phyloP scores from a whole-genome alignment of 2,113 vertebrate genomes.

The Sebastes schlegelii region DNA sequence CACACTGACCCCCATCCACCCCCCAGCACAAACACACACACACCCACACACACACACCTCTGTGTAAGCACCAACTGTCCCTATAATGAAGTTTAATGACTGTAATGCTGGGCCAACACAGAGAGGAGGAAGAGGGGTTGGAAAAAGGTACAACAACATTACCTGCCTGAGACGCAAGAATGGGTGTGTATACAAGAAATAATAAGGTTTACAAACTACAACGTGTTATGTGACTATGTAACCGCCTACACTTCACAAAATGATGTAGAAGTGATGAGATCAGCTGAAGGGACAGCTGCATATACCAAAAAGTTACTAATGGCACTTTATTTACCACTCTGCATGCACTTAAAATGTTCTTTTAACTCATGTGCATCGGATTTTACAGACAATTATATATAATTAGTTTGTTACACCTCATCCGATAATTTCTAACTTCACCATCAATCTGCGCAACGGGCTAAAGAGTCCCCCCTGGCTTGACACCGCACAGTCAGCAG shows the following conservation, averaged over 20 bases:
- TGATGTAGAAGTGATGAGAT: conserved; percentile 4
- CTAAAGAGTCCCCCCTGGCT: conserved; percentile 6
- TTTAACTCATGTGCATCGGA: neutral
- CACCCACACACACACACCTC: conserved; percentile 51
- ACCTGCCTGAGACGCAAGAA: conserved; percentile 38
- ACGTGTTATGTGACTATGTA: conserved; percentile 28
- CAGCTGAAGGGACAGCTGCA: neutral
- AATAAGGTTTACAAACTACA: conserved; percentile 49
- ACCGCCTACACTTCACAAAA: neutral
- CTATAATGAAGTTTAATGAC: conserved; percentile 83
- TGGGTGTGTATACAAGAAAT: conserved; percentile 38
- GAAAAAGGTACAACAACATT: conserved; percentile 48
- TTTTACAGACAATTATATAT: neutral
- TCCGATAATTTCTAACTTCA: conserved; percentile 32
- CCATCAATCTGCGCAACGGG: conserved; percentile 49
- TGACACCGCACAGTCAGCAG: conserved; percentile 58
- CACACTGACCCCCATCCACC: conserved; percentile 62
- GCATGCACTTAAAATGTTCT: too few species aligned
- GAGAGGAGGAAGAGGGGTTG: neutral
- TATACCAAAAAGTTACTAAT: neutral
- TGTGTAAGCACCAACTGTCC: conserved; percentile 74
- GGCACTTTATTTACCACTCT: neutral
- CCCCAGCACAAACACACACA: conserved; percentile 31
- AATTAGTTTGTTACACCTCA: conserved; percentile 22
- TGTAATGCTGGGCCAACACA: conserved; percentile 63